Evolutionary conservation across 2,888 invertebrate genomes (phyloP).

Genomic region (Hoplodrina blanda): DNA sequence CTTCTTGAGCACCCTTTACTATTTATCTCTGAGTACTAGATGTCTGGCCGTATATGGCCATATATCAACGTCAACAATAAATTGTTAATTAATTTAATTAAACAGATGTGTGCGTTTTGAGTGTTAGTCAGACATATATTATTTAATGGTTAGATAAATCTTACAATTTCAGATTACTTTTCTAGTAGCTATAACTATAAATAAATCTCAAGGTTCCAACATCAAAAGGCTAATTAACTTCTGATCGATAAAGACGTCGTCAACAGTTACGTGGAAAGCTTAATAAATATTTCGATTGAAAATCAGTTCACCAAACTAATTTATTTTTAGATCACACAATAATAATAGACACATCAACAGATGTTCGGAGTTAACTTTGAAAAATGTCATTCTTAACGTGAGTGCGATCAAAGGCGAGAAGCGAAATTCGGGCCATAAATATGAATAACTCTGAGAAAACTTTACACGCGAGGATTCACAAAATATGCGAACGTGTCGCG

Average conservation of each 20-base stretch:
- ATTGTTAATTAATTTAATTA: constrained; percentile 55
- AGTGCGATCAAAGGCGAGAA: constrained; percentile 61
- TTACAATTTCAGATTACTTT: constrained; percentile 15
- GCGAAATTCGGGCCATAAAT: constrained; percentile 69
- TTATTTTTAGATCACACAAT: constrained; percentile 39
- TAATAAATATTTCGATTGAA: constrained; percentile 8
- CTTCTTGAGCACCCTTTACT: constrained; percentile 64
- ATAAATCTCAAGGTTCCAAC: constrained; percentile 12
- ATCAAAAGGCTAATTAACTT: constrained; percentile 29
- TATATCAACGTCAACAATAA: constrained; percentile 58
- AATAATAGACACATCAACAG: constrained; percentile 60
- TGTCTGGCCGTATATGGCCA: constrained; percentile 46
- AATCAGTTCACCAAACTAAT: constrained; percentile 12
- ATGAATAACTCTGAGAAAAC: constrained; percentile 68
- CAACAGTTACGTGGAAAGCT: constrained; percentile 12
- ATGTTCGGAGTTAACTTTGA: constrained; percentile 54
- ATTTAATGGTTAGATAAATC: constrained; percentile 12
- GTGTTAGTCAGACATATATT: constrained; percentile 14
- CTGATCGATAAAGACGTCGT: constrained; percentile 15
- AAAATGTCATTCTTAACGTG: constrained; percentile 61
- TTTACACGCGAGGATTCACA: constrained; percentile 73
- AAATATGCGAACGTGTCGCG: constrained; percentile 74
- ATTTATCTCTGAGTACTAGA: constrained; percentile 62
- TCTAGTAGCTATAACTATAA: constrained; percentile 10
- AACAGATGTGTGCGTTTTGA: constrained; percentile 26